Evolutionary conservation across 2,113 vertebrate species (phyloP).

Genomic region (Ophthalmolycus amberensis): DNA sequence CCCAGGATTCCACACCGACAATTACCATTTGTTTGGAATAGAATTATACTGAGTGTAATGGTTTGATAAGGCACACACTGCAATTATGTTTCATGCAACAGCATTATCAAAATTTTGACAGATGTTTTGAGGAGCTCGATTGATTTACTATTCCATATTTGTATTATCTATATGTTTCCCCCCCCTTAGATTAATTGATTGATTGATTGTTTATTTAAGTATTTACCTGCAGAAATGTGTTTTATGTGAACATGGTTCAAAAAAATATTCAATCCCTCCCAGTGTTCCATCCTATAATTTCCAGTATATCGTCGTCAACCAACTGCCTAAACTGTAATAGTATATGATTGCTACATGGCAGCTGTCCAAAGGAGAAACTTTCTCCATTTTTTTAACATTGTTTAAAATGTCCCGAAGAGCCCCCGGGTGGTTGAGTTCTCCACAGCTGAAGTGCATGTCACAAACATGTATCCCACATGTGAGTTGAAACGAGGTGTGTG

Average conservation of each 20-base stretch:
- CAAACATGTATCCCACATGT: conserved; percentile 48
- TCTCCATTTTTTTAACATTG: neutral
- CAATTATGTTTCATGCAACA: conserved; percentile 48
- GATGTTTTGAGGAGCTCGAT: conserved; percentile 19
- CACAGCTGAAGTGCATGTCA: conserved; percentile 18
- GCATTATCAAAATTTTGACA: conserved; percentile 46
- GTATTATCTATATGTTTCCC: neutral
- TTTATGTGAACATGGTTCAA: neutral
- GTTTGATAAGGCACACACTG: conserved; percentile 7
- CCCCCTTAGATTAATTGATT: neutral
- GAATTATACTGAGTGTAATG: conserved; percentile 47
- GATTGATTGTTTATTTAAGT: neutral
- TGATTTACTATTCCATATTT: conserved; percentile 60
- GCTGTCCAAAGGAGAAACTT: neutral
- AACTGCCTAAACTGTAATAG: neutral
- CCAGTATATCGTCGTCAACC: neutral
- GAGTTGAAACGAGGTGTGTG: conserved; percentile 44
- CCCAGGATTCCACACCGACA: conserved; percentile 28
- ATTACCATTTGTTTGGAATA: conserved; percentile 54
- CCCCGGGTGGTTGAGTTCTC: conserved; percentile 32
- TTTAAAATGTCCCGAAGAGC: neutral
- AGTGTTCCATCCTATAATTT: conserved; percentile 31
- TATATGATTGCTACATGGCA: neutral
- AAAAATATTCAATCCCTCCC: neutral
- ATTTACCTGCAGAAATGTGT: neutral